phyloP scores from a whole-genome alignment of 23 tunicate species.

The Oikopleura dioica region DNA sequence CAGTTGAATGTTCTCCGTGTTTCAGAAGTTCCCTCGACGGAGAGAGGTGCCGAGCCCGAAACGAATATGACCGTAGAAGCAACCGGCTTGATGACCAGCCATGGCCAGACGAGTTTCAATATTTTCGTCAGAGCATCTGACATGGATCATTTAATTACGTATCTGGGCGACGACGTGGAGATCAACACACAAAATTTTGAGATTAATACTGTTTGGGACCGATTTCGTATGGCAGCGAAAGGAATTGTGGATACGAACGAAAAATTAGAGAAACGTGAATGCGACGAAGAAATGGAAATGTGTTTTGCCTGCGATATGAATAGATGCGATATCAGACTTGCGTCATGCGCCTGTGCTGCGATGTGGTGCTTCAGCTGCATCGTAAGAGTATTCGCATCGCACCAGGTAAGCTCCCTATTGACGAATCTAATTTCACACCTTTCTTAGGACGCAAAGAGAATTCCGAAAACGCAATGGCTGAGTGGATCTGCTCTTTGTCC shows the following conservation, averaged over 20 bases:
- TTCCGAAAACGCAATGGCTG: no score
- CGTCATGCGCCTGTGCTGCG: neutral
- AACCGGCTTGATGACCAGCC: no score
- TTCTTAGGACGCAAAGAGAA: no score
- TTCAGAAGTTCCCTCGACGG: neutral
- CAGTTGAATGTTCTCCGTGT: neutral
- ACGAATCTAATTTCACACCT: no score
- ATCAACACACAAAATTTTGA: neutral
- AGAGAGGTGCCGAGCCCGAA: neutral
- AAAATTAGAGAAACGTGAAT: neutral
- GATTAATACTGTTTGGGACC: neutral
- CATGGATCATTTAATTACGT: neutral
- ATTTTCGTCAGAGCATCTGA: constrained; percentile 2
- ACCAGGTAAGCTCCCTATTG: no score
- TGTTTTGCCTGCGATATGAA: neutral
- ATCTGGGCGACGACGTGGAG: neutral
- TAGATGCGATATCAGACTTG: neutral
- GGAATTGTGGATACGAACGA: neutral
- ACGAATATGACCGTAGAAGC: neutral
- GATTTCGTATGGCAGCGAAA: neutral
- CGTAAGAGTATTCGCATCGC: neutral
- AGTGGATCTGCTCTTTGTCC: no score
- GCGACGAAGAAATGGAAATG: neutral
- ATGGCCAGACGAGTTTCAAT: neutral
- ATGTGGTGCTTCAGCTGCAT: neutral